phyloP scores from a whole-genome alignment of 2,888 invertebrate genomes.

The Papilio demoleus region DNA sequence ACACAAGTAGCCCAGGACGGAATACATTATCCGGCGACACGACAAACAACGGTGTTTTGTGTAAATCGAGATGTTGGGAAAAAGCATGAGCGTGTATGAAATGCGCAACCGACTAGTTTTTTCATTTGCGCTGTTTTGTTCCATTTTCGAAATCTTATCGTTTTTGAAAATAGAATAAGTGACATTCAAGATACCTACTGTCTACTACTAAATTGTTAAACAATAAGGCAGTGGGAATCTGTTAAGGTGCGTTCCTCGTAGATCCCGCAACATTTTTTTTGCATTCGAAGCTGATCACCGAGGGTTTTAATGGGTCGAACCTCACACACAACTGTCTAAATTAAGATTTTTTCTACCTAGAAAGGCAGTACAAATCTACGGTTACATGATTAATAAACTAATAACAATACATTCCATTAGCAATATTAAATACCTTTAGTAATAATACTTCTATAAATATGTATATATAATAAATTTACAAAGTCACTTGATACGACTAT shows the following conservation, averaged over 20 bases:
- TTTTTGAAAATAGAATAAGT: not conserved
- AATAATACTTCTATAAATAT: not conserved
- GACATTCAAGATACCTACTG: no score
- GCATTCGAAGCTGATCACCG: no score
- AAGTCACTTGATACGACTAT: not conserved
- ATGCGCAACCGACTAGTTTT: slow-evolving; percentile 44
- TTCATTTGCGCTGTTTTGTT: slow-evolving; percentile 24
- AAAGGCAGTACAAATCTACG: no score
- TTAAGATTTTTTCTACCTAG: no score
- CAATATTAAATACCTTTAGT: not conserved
- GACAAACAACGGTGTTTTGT: slow-evolving; percentile 75
- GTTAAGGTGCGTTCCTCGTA: no score
- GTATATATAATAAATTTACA: not conserved
- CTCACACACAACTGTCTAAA: no score
- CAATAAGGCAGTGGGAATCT: no score
- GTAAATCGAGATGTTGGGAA: slow-evolving; percentile 74
- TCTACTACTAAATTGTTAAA: no score
- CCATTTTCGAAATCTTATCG: not conserved
- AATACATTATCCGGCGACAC: slow-evolving; percentile 72
- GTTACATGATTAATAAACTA: no score
- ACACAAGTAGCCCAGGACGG: slow-evolving; percentile 76
- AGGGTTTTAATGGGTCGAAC: no score
- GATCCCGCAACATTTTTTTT: no score
- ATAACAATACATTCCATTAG: not conserved
- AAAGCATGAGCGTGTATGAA: slow-evolving; percentile 67